A percentile compares a stretch with the other conserved stretches of the same genome.
These are phyloP conservation scores for Sussaba pulchella DNA, from an alignment of 2,888 invertebrate species.

Conservation along the genomic window DNA sequence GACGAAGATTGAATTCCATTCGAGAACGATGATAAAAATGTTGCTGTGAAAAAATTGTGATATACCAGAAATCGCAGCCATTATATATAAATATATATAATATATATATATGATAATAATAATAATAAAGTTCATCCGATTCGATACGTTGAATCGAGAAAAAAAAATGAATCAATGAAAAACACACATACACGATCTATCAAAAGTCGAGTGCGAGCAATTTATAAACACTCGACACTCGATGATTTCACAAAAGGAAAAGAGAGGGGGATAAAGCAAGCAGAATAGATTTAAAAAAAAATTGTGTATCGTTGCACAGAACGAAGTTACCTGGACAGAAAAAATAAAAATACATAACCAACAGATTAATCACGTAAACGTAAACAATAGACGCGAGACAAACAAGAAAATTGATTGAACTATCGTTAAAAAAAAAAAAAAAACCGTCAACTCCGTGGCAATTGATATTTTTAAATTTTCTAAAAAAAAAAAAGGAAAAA, in stretches of 20 bases:
- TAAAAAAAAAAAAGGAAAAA: too few species aligned
- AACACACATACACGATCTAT: too few species aligned
- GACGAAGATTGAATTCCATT: background rate
- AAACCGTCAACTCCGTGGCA: constrained; percentile 59
- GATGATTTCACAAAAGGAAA: background rate
- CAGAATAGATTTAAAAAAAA: background rate
- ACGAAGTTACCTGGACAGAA: constrained; percentile 59
- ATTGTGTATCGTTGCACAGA: constrained; percentile 65
- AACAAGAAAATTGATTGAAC: constrained; percentile 10
- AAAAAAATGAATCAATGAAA: constrained; percentile 37
- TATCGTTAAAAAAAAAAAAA: constrained; percentile 35
- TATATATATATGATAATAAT: too few species aligned
- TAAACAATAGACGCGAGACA: constrained; percentile 27
- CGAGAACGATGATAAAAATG: background rate
- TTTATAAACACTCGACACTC: constrained; percentile 12
- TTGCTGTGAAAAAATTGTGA: background rate
- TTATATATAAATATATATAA: constrained; percentile 33
- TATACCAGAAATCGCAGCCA: constrained; percentile 8
- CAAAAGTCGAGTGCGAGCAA: constrained; percentile 29
- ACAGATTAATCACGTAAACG: constrained; percentile 46
- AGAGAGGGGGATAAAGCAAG: background rate
- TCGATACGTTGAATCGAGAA: constrained; percentile 32
- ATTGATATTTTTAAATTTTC: constrained; percentile 1
- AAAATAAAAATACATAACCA: constrained; percentile 28
- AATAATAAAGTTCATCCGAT: too few species aligned